Percentiles rank a stretch among this genome's conserved stretches.
These are phyloP conservation scores for Shargacucullia verbasci DNA, from an alignment of 2,888 invertebrate species.

Conservation along the genomic window DNA sequence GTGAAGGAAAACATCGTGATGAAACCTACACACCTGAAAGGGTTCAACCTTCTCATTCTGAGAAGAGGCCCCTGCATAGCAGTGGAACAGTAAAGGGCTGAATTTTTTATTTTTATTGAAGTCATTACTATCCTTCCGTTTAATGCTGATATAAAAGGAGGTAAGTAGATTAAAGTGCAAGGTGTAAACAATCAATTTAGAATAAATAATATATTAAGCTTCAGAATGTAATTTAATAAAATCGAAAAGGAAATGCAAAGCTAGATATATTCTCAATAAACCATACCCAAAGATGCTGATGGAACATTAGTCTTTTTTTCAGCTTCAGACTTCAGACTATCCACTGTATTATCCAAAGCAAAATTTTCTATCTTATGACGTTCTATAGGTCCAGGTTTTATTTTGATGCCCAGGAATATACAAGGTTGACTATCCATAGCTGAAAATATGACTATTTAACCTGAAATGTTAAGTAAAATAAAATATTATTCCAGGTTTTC, in stretches of 20 bases:
- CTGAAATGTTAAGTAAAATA: conserved; percentile 10
- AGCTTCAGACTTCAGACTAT: conserved; percentile 88
- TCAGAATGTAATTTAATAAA: too few relatives aligned
- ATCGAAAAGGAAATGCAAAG: not conserved
- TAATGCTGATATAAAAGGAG: too few relatives aligned
- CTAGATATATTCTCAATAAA: conserved; percentile 1
- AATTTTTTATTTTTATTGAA: too few relatives aligned
- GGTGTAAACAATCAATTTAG: too few relatives aligned
- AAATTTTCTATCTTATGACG: conserved; percentile 88
- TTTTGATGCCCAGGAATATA: conserved; percentile 83
- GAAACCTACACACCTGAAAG: too few relatives aligned
- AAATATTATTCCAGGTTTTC: not conserved
- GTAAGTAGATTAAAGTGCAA: too few relatives aligned
- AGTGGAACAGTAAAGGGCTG: too few relatives aligned
- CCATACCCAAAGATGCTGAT: conserved; percentile 88
- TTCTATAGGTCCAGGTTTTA: conserved; percentile 84
- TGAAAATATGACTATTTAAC: not conserved
- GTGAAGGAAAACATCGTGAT: too few relatives aligned
- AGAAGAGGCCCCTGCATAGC: too few relatives aligned
- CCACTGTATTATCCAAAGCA: conserved; percentile 90
- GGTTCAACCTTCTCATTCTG: too few relatives aligned
- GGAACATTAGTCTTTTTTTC: conserved; percentile 88
- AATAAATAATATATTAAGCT: not conserved
- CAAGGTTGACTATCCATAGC: conserved; percentile 73
- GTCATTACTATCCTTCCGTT: too few relatives aligned